Evolutionary conservation across 1,140 invertebrate genomes (phyloP).

Genomic region (Meteorus sp.): DNA sequence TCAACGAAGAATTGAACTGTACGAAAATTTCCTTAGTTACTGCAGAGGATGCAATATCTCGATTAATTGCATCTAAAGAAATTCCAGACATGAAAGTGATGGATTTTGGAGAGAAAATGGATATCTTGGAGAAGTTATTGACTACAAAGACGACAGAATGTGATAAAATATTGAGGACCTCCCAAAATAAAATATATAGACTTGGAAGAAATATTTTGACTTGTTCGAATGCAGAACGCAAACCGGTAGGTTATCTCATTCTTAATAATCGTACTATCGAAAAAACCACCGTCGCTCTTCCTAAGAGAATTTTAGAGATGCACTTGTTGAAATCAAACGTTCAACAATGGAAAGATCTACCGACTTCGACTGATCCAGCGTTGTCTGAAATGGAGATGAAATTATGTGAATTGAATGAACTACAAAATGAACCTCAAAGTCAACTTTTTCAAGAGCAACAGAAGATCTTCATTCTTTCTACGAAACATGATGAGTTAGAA

Average conservation of each 20-base stretch:
- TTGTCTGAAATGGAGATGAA: constrained; percentile 4
- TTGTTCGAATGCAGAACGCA: too few species aligned
- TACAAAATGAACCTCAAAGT: constrained; percentile 25
- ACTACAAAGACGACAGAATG: not conserved
- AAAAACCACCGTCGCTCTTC: not conserved
- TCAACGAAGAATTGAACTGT: constrained; percentile 29
- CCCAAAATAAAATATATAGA: not conserved
- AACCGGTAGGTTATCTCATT: too few species aligned
- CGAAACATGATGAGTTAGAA: constrained; percentile 17
- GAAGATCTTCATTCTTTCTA: not conserved
- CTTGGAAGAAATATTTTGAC: not conserved
- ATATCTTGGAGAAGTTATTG: not conserved
- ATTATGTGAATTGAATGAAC: constrained; percentile 24
- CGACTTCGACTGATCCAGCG: not conserved
- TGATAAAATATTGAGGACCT: not conserved
- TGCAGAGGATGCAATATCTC: constrained; percentile 24
- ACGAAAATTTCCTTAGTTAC: constrained; percentile 27
- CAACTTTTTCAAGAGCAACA: constrained; percentile 17
- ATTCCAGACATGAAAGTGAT: constrained; percentile 3
- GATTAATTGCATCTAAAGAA: constrained; percentile 9
- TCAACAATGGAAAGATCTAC: not conserved
- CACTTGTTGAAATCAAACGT: not conserved
- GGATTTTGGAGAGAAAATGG: constrained; percentile 1
- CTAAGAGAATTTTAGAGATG: not conserved
- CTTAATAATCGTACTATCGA: too few species aligned